phyloP scores from a whole-genome alignment of 2,888 invertebrate genomes.

The Incurvaria masculella region DNA sequence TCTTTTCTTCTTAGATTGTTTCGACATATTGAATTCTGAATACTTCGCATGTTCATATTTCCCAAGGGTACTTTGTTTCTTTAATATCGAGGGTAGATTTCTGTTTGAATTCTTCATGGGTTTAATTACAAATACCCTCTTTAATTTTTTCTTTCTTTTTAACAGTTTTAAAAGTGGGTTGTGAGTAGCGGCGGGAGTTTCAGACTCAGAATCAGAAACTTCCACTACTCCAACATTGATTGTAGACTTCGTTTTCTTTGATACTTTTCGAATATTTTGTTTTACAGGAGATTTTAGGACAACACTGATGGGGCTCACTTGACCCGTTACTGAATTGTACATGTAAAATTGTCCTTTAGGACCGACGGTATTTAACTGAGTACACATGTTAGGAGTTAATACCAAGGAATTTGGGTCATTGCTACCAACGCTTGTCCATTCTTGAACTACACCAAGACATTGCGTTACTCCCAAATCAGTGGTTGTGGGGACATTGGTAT shows the following conservation, averaged over 20 bases:
- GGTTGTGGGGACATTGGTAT: conserved; percentile 19
- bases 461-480: neutral
- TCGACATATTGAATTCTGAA: neutral
- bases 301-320: conserved; percentile 32
- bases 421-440: conserved; percentile 1
- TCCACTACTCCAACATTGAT: too few species aligned
- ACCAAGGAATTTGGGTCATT: conserved; percentile 12
- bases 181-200: too few species aligned
- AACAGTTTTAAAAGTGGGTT: too few species aligned
- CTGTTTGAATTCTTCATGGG: conserved; percentile 7
- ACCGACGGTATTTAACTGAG: conserved; percentile 32
- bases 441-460: conserved; percentile 3
- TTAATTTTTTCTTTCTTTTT: too few species aligned
- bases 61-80: neutral
- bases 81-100: neutral
- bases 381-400: conserved; percentile 25
- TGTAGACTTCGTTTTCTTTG: too few species aligned
- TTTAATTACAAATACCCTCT: neutral
- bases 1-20: conserved; percentile 5
- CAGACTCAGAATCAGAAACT: neutral
- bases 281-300: too few species aligned
- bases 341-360: conserved; percentile 31
- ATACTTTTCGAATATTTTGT: neutral
- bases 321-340: conserved; percentile 29
- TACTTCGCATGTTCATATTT: neutral